These are phyloP conservation scores for Phortica variegata DNA, from an alignment of 1,140 invertebrate species.

Conservation along the genomic window DNA sequence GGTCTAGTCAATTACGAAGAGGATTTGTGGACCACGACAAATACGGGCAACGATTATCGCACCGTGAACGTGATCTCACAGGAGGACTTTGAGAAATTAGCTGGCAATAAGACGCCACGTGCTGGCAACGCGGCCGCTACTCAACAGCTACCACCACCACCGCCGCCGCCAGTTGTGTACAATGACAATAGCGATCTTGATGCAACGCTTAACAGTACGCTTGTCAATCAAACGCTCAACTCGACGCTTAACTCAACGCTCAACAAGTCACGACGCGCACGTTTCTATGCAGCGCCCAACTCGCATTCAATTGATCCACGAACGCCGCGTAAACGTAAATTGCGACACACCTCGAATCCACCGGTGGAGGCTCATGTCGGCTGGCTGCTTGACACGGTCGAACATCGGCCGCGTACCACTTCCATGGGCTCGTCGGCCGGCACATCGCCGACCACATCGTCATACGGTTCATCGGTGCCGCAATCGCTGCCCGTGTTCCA, in stretches of 20 bases:
- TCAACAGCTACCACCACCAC: constrained; percentile 72
- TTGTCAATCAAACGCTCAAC: constrained; percentile 40
- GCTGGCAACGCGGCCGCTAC: constrained; percentile 60
- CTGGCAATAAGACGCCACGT: constrained; percentile 64
- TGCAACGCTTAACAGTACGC: constrained; percentile 16
- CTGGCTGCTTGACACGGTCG: constrained; percentile 91
- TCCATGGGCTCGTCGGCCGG: constrained; percentile 74
- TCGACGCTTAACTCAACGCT: constrained; percentile 35
- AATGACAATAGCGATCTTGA: constrained; percentile 24
- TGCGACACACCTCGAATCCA: constrained; percentile 87
- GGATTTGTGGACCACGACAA: constrained; percentile 70
- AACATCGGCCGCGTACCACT: constrained; percentile 75
- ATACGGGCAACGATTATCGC: constrained; percentile 67
- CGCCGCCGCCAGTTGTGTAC: constrained; percentile 57
- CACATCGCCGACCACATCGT: constrained; percentile 73
- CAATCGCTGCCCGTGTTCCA: constrained; percentile 88
- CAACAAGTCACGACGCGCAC: constrained; percentile 59
- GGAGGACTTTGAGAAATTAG: constrained; percentile 83
- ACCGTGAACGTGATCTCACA: constrained; percentile 89
- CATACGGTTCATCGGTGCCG: constrained; percentile 73
- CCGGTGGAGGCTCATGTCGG: constrained; percentile 94
- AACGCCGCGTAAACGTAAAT: constrained; percentile 84
- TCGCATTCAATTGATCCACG: constrained; percentile 68
- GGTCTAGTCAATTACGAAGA: constrained; percentile 94
- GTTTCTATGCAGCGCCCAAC: constrained; percentile 95